phyloP scores from a whole-genome alignment of 2,113 vertebrate species.

The Tetrax tetrax region DNA sequence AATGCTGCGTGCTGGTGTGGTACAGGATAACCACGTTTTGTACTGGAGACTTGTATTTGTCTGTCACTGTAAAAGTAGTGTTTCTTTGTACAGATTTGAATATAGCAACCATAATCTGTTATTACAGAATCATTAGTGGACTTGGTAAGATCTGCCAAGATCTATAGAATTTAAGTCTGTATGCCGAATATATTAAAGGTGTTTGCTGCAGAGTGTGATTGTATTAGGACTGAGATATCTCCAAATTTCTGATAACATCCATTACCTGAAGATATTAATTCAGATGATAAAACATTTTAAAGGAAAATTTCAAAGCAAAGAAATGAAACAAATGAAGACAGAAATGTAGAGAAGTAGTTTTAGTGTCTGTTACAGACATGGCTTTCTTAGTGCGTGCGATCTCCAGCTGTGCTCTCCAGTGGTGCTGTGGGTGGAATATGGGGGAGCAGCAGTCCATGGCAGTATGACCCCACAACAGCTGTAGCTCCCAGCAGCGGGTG shows the following conservation, averaged over 20 bases:
- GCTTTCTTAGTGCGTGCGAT: background rate
- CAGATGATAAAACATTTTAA: background rate
- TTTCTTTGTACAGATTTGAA: background rate
- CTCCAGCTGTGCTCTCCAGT: background rate
- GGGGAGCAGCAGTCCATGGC: background rate
- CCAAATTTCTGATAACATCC: background rate
- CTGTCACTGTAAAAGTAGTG: background rate
- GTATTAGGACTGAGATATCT: background rate
- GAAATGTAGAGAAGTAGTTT: background rate
- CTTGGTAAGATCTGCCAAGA: background rate
- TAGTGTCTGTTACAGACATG: background rate
- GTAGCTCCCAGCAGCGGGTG: background rate
- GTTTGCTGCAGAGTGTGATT: background rate
- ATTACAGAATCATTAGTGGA: background rate
- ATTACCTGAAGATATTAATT: background rate
- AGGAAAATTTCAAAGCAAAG: background rate
- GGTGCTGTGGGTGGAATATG: background rate
- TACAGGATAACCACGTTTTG: background rate
- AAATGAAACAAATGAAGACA: background rate
- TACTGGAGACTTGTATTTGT: background rate
- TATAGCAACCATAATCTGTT: background rate
- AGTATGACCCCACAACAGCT: background rate
- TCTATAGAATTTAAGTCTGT: background rate
- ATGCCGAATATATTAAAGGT: background rate
- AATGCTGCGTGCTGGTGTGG: background rate